Evolutionary conservation across 2,113 vertebrate genomes (phyloP).

Genomic region (Poicephalus meyeri): DNA sequence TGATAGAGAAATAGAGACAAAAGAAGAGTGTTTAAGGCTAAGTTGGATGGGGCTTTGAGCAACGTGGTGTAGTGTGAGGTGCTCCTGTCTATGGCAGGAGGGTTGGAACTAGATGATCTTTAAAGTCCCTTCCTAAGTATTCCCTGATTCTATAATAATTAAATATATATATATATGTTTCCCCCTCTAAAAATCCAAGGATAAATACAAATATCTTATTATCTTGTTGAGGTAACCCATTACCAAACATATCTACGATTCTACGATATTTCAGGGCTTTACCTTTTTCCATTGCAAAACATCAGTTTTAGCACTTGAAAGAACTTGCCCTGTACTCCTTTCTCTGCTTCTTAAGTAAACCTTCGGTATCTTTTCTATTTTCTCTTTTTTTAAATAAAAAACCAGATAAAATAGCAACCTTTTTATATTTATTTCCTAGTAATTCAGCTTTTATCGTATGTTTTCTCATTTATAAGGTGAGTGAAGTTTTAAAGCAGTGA

Average conservation of each 20-base stretch:
- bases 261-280: not conserved
- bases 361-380: not conserved
- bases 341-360: not conserved
- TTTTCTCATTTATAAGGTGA: not conserved
- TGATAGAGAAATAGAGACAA: not conserved
- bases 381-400: not conserved
- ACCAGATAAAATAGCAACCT: not conserved
- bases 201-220: not conserved
- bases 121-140: not conserved
- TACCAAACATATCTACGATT: not conserved
- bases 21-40: not conserved
- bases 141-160: not conserved
- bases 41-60: not conserved
- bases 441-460: not conserved
- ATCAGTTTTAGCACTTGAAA: not conserved
- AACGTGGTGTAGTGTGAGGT: not conserved
- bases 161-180: not conserved
- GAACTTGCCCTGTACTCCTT: not conserved
- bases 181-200: not conserved
- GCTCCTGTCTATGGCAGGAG: not conserved
- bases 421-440: not conserved
- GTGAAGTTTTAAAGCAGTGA: not conserved
- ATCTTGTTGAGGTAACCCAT: not conserved
- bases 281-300: not conserved
- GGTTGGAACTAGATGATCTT: not conserved